phyloP scores from a whole-genome alignment of 2,113 vertebrate genomes.

The Buteo buteo region DNA sequence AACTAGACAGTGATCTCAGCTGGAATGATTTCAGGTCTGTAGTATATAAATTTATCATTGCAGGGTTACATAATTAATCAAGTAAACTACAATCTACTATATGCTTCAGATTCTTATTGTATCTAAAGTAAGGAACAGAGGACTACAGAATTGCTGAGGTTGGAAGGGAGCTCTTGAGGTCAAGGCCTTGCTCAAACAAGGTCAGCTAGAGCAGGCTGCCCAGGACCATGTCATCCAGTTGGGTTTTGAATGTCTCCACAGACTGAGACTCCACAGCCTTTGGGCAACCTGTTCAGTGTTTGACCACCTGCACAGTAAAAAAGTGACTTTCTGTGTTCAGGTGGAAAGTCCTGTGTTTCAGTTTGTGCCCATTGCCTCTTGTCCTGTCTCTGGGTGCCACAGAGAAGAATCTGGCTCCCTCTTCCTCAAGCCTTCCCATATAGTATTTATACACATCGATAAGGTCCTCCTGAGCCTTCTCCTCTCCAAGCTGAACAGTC shows the following conservation, averaged over 20 bases:
- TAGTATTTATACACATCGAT: fast-evolving
- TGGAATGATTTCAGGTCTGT: background rate
- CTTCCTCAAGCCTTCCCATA: background rate
- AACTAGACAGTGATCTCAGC: background rate
- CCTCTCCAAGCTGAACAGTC: background rate
- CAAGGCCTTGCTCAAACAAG: background rate
- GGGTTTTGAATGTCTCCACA: background rate
- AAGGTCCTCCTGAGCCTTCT: background rate
- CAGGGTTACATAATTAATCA: background rate
- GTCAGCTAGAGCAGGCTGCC: background rate
- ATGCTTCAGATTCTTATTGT: background rate
- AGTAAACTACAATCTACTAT: background rate
- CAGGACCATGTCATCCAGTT: background rate
- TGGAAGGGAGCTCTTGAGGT: background rate
- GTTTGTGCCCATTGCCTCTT: background rate
- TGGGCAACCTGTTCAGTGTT: background rate
- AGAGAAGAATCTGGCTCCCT: background rate
- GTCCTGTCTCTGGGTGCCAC: background rate
- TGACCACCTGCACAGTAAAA: no score
- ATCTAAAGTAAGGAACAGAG: background rate
- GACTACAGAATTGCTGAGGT: background rate
- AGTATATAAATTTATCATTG: background rate
- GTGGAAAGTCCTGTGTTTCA: background rate
- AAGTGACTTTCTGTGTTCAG: background rate
- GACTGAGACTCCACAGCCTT: background rate